Evolutionary conservation across 2,797 vertebrate species (phyloP).

Genomic region (Acanthurus tractus): DNA sequence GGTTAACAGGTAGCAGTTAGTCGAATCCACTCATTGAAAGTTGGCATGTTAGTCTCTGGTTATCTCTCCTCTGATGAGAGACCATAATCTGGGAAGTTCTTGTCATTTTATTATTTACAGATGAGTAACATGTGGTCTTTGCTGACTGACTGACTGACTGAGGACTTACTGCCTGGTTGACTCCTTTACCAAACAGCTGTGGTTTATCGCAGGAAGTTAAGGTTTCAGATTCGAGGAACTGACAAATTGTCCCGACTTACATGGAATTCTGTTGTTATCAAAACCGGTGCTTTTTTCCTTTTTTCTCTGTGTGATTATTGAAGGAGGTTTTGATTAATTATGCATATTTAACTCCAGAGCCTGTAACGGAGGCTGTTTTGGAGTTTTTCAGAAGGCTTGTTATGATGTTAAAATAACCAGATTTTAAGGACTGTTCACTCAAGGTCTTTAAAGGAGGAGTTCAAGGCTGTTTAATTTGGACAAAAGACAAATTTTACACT

Average conservation of each 20-base stretch:
- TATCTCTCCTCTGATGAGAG: constrained; percentile 3
- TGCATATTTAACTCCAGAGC: constrained; percentile 11
- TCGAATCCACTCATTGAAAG: neutral
- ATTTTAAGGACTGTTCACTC: neutral
- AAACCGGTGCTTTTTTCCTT: neutral
- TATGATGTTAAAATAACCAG: neutral
- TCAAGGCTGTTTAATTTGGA: constrained; percentile 10
- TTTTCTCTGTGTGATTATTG: neutral
- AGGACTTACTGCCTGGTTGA: constrained; percentile 22
- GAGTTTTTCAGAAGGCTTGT: constrained; percentile 4
- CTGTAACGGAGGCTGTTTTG: constrained; percentile 24
- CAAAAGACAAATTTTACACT: neutral
- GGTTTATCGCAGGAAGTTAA: constrained; percentile 41
- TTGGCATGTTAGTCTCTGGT: constrained; percentile 10
- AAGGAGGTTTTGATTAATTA: neutral
- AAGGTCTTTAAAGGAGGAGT: constrained; percentile 26
- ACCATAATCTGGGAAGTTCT: constrained; percentile 14
- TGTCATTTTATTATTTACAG: constrained; percentile 12
- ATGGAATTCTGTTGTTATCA: constrained; percentile 9
- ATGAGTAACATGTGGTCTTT: constrained; percentile 3
- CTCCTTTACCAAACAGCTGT: constrained; percentile 46
- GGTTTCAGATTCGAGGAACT: constrained; percentile 44
- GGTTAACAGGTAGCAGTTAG: neutral
- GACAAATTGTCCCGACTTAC: constrained; percentile 13
- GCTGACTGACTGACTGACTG: neutral